A percentile compares a stretch with the other conserved stretches of the same genome.
Evolutionary conservation across 2,797 vertebrate genomes (phyloP).

Genomic region (Hippocampus kuda): DNA sequence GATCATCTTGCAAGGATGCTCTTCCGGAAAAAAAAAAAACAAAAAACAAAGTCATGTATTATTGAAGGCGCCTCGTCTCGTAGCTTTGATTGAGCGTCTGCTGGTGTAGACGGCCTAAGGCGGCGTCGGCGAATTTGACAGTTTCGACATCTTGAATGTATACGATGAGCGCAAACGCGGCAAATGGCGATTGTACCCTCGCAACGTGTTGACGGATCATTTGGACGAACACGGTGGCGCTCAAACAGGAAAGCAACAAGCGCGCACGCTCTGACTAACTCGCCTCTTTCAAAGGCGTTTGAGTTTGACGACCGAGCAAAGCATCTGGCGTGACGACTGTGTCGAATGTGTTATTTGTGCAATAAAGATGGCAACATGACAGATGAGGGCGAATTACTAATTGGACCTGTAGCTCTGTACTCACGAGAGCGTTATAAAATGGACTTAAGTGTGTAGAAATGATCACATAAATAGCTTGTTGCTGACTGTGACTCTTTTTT

Average conservation of each 20-base stretch:
- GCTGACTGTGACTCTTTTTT: too few relatives aligned
- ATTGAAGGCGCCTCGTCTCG: constrained; percentile 45
- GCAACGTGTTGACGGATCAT: constrained; percentile 23
- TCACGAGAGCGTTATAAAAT: too few relatives aligned
- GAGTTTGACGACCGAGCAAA: not conserved
- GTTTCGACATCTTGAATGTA: constrained; percentile 32
- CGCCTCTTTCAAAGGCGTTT: not conserved
- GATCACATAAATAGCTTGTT: too few relatives aligned
- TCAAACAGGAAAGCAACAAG: not conserved
- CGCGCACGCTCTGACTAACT: not conserved
- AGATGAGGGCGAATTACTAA: not conserved
- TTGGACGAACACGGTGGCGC: constrained; percentile 4
- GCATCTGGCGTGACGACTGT: too few relatives aligned
- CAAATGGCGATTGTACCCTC: constrained; percentile 21
- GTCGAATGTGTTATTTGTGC: not conserved
- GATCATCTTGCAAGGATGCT: constrained; percentile 35
- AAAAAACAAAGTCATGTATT: constrained; percentile 52
- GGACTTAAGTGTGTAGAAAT: too few relatives aligned
- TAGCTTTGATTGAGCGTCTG: constrained; percentile 41
- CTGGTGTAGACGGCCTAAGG: constrained; percentile 33
- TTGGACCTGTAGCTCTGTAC: not conserved
- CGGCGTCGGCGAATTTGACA: constrained; percentile 33
- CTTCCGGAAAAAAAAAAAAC: constrained; percentile 38
- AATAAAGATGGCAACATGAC: not conserved
- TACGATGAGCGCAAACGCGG: constrained; percentile 22